phyloP scores from a whole-genome alignment of 2,113 vertebrate species.

The Accipiter cooperii region DNA sequence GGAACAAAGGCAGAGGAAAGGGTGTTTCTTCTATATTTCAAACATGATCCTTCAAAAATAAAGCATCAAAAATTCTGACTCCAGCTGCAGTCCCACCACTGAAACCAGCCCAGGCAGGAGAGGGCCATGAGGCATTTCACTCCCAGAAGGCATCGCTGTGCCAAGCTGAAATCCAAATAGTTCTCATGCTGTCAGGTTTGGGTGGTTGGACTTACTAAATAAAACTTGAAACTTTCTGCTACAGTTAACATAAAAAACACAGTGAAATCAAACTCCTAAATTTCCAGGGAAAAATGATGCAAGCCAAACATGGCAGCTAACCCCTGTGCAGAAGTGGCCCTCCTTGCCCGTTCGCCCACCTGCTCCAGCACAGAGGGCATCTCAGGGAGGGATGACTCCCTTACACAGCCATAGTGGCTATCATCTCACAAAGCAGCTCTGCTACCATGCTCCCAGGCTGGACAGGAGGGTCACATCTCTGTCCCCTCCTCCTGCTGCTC shows the following conservation, averaged over 20 bases:
- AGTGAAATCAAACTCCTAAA: neutral
- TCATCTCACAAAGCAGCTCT: neutral
- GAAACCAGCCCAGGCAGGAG: neutral
- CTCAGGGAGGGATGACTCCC: fast-evolving
- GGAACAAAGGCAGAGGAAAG: neutral
- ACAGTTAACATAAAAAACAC: neutral
- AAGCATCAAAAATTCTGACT: neutral
- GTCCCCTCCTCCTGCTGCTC: neutral
- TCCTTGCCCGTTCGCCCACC: neutral
- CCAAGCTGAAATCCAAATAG: neutral
- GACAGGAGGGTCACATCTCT: neutral
- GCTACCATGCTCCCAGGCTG: neutral
- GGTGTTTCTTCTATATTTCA: neutral
- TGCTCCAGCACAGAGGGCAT: no score
- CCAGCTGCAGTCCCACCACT: neutral
- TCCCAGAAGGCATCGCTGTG: neutral
- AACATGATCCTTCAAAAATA: neutral
- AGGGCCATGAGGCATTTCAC: neutral
- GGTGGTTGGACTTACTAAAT: neutral
- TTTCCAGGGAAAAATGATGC: neutral
- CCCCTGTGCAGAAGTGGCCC: neutral
- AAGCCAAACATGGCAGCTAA: fast-evolving
- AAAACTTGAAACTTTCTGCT: neutral
- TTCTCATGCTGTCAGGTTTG: neutral
- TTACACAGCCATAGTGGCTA: neutral